phyloP scores from a whole-genome alignment of 2,797 vertebrate genomes.

The Acrocephalus scirpaceus region DNA sequence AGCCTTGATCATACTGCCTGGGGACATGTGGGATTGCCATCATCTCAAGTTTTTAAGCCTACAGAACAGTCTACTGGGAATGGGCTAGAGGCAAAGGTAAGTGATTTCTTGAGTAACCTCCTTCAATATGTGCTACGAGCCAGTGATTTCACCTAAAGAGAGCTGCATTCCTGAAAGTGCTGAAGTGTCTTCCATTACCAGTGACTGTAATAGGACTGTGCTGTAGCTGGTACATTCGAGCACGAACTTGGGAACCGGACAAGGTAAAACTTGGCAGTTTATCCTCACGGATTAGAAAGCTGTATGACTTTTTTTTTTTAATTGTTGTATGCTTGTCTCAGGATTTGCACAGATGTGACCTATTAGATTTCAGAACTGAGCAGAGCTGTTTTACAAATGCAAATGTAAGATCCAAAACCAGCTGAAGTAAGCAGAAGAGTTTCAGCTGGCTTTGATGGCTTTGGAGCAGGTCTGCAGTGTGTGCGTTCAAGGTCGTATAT shows the following conservation, averaged over 20 bases:
- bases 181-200: not conserved
- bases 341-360: not conserved
- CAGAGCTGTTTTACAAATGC: not conserved
- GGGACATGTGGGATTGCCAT: not conserved
- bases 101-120: not conserved
- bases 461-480: not conserved
- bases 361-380: not conserved
- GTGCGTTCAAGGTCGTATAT: not conserved
- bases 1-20: not conserved
- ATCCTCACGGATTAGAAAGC: not conserved
- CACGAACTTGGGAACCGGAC: not conserved
- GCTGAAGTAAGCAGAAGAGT: slow-evolving; percentile 12
- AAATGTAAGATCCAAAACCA: not conserved
- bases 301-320: not conserved
- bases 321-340: not conserved
- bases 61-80: not conserved
- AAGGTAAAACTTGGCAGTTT: not conserved
- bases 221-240: not conserved
- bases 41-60: not conserved
- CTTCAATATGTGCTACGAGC: accelerated
- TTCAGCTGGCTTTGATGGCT: not conserved
- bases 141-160: not conserved
- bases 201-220: not conserved
- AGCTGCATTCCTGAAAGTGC: not conserved
- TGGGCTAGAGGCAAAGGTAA: not conserved